Evolutionary conservation across 2,113 vertebrate genomes (phyloP), one percentile per base, ranked within the genome.

Genomic region (Eolophus roseicapilla): DNA sequence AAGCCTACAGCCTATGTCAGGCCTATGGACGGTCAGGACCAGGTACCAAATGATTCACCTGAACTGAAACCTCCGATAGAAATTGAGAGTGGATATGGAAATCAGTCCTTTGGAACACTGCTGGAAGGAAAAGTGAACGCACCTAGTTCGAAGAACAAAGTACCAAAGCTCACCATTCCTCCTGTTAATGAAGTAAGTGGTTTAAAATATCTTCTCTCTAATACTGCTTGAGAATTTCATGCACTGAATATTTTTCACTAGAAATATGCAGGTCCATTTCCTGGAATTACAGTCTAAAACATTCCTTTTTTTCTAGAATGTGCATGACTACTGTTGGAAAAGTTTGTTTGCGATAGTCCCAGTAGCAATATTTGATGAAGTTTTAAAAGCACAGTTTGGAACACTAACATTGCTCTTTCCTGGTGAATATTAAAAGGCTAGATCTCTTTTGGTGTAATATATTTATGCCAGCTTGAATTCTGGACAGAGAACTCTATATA

Each of bases 1-100:
- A 99, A 99, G 95, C 99, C 99, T 44, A 99, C 99, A 0, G 99
- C 99, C 0, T 99, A 99, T 28, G 99, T 99, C 46, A 98, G 99
- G 73, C 99, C 99, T 28, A 99, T 99, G 99, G 99, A 99, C 6
- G 99, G 99, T 55, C 99, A 99, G 97, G 99, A 99, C 96, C 99
- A 99, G 96, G 98, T 98, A 12, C 98, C 98, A 2, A 98, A 98
- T 82, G 98, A 99, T 97, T 99, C 99, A 17, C 99, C 99, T 20
- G 98, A 99, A 97, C 98, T 99, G 67, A 98, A 99, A 86, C 98
- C 99, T 90, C 98, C 98, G 3, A 93, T 98, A 88, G 98, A 98
- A 98, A 98, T 98, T 57, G 98, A 98, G 68, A 99, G 98, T 96
- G 98, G 98, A 69, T 99, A 99, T 97, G 98, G 98, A 93, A 98